phyloP scores from a whole-genome alignment of 2,113 vertebrate species.

The Mormoops blainvillei region DNA sequence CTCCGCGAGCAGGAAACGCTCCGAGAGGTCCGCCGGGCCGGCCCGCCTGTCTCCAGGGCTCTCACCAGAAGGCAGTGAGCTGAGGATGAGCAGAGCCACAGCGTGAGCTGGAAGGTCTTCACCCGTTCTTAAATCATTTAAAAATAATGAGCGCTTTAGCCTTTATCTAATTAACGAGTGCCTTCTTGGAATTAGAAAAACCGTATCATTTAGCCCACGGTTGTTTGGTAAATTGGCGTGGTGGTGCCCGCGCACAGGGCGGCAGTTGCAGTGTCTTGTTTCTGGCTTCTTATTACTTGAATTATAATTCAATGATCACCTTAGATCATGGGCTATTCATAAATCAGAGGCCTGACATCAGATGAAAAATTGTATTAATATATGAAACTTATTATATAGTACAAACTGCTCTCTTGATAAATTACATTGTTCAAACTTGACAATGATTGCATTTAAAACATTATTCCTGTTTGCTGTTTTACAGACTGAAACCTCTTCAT shows the following conservation, averaged over 20 bases:
- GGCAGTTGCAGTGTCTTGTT: conserved; percentile 85
- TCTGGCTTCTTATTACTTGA: conserved; percentile 94
- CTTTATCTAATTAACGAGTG: conserved; percentile 96
- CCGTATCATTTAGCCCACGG: conserved; percentile 90
- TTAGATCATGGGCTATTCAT: conserved; percentile 99
- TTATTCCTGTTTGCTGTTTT: conserved; percentile 98
- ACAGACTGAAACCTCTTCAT: conserved; percentile 91
- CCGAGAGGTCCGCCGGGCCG: conserved; percentile 86
- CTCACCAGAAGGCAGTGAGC: conserved; percentile 86
- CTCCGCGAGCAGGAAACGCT: conserved; percentile 88
- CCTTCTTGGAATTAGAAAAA: conserved; percentile 91
- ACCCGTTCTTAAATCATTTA: conserved; percentile 94
- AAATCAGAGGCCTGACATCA: conserved; percentile 99
- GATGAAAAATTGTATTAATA: conserved; percentile 99
- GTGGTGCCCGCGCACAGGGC: conserved; percentile 83
- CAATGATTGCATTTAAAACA: conserved; percentile 99
- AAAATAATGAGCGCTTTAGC: conserved; percentile 97
- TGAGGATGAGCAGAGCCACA: conserved; percentile 86
- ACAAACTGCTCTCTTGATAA: conserved; percentile 99
- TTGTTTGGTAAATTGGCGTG: conserved; percentile 91
- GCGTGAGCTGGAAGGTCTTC: conserved; percentile 90
- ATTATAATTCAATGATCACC: conserved; percentile 99
- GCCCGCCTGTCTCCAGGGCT: conserved; percentile 88
- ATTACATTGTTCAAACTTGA: conserved; percentile 99
- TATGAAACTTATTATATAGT: conserved; percentile 99